These are phyloP conservation scores for Hippocampus abdominalis DNA, from an alignment of 2,113 vertebrate species.

Conservation along the genomic window DNA sequence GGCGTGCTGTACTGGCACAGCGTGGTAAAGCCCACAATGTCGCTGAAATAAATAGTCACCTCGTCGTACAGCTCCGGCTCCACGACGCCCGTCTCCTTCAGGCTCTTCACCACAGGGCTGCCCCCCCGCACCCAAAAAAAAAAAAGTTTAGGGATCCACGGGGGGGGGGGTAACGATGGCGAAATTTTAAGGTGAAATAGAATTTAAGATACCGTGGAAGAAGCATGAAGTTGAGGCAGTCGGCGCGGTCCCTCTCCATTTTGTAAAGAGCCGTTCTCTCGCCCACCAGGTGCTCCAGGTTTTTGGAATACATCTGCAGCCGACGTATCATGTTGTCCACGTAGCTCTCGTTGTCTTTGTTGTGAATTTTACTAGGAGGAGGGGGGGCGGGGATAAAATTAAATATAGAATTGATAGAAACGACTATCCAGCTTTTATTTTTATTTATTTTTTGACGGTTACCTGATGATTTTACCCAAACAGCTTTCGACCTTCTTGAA, in stretches of 20 bases:
- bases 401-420: neutral
- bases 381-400: neutral
- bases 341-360: slow-evolving; percentile 88
- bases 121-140: neutral
- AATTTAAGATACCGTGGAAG: slow-evolving; percentile 81
- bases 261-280: slow-evolving; percentile 93
- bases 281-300: slow-evolving; percentile 92
- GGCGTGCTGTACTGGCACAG: slow-evolving; percentile 97
- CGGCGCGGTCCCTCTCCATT: slow-evolving; percentile 89
- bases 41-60: slow-evolving; percentile 97
- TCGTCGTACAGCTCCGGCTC: slow-evolving; percentile 93
- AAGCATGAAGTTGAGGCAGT: slow-evolving; percentile 92
- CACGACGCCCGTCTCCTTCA: slow-evolving; percentile 90
- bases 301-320: slow-evolving; percentile 91
- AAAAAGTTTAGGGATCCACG: neutral
- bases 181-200: neutral
- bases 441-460: neutral
- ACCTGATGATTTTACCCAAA: slow-evolving; percentile 92
- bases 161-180: neutral
- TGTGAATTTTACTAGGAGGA: slow-evolving; percentile 82
- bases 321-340: slow-evolving; percentile 95
- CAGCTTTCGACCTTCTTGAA: slow-evolving; percentile 92
- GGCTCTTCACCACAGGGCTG: slow-evolving; percentile 90
- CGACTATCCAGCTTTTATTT: neutral
- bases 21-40: slow-evolving; percentile 97